phyloP scores from a whole-genome alignment of 2,888 invertebrate genomes.

The Ophion costatus region DNA sequence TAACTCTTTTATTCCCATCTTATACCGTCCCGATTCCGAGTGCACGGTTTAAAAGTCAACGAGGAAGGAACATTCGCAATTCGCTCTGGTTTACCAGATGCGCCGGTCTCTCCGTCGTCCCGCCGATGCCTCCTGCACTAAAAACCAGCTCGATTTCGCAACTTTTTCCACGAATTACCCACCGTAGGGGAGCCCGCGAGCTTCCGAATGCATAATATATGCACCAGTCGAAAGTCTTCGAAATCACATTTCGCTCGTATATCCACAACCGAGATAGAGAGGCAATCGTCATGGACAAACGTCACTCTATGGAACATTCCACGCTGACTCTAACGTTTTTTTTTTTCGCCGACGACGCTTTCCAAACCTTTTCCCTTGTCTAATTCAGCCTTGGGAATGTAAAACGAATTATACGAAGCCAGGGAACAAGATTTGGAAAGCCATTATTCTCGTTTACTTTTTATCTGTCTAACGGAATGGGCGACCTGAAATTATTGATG shows the following conservation, averaged over 20 bases:
- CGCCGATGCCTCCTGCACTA: constrained; percentile 58
- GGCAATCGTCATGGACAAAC: background rate
- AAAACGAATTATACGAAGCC: background rate
- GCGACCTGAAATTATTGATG: background rate
- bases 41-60: constrained; percentile 73
- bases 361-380: background rate
- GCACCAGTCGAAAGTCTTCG: constrained; percentile 3
- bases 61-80: constrained; percentile 66
- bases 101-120: constrained; percentile 24
- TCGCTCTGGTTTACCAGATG: constrained; percentile 57
- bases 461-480: background rate
- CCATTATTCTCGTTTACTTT: background rate
- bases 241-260: background rate
- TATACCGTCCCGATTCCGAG: constrained; percentile 36
- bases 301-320: background rate
- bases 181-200: constrained; percentile 11
- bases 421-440: background rate
- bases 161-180: constrained; percentile 72
- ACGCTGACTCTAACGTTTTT: background rate
- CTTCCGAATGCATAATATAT: constrained; percentile 44
- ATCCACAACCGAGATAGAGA: background rate
- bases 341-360: background rate
- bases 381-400: background rate
- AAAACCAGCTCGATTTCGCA: constrained; percentile 68
- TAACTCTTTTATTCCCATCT: background rate